Conservation (phyloP, 2,888 invertebrate genomes). For the Myopa testacea region DNA sequence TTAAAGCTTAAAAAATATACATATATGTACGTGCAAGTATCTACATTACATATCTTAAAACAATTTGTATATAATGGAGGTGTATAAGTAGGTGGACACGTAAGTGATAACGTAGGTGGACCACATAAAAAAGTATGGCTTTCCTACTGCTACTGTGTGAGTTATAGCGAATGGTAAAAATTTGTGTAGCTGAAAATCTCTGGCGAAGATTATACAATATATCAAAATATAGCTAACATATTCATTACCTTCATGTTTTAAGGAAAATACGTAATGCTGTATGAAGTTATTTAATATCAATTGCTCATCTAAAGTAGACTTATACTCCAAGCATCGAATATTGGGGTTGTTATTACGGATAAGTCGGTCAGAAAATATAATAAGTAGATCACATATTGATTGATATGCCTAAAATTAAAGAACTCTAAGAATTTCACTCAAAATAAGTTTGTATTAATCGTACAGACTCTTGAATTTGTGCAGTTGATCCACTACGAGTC, state of each 20-base stretch:
- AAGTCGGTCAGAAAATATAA: slow-evolving; percentile 91
- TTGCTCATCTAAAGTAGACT: slow-evolving; percentile 84
- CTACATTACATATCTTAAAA: no score
- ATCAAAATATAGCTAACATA: no score
- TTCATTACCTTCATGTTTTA: slow-evolving; percentile 85
- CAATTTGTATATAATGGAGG: no score
- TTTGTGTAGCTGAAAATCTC: no score
- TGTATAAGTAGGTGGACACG: no score
- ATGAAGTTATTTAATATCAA: slow-evolving; percentile 89
- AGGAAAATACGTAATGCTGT: slow-evolving; percentile 92
- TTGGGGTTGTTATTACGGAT: slow-evolving; percentile 69
- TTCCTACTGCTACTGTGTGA: no score
- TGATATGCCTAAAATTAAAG: slow-evolving; percentile 80
- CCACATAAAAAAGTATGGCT: no score
- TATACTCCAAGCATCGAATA: slow-evolving; percentile 78
- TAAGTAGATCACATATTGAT: slow-evolving; percentile 93
- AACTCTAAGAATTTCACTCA: neutral
- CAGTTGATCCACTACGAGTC: slow-evolving; percentile 76
- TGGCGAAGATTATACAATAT: no score
- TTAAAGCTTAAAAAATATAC: slow-evolving; percentile 42
- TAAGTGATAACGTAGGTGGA: no score
- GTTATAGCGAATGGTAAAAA: no score
- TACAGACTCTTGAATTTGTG: slow-evolving; percentile 81
- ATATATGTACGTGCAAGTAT: neutral
- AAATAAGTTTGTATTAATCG: slow-evolving; percentile 41